Evolutionary conservation across 2,797 vertebrate species (phyloP), one percentile per base, ranked within the genome.

Genomic region (Acanthurus tractus): DNA sequence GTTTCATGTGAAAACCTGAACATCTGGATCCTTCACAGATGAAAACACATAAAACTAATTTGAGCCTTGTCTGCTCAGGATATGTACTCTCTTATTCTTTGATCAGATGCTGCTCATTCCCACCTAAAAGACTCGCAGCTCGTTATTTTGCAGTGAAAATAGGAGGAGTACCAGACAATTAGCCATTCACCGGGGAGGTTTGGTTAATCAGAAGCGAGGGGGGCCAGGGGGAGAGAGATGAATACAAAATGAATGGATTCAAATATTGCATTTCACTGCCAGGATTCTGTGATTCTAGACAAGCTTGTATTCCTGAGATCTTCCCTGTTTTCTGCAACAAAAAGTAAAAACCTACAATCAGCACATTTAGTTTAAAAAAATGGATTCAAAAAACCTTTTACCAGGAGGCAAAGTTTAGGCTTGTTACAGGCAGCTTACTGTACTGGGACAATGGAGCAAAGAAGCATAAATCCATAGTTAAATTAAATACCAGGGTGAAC

Each of bases 381-480:
- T 12, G 4, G 70, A 8, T 55, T 4, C 20, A 44, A 53, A 79
- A 69, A 17, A 23, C 10, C 0, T 75, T 63, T 50, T 1, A 48
- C 14, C 36, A 44, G 45, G 25, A 70, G 76, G 76, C 36, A 67
- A 84, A 81, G 66, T 84, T 79, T 56, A 42, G 76, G 55, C 55
- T 59, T 10, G 84, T 88, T 88, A 84, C 8, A 70, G 63, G 57
- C 6, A 6, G 88, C 81, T 88, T 88, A 84, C 76, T 81, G 65
- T 78, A 50, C 34, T 62, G 72, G 74, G 77, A 91, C 85, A 84
- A 89, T 83, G 68, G 70, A 81, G 76, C 76, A 72, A 75, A 86
- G 83, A 89, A 79, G 80, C 70, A 83, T 89, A 90, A 93, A 94
- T 91, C 92, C 92, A 92, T 85, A 88, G 93, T 90, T 92, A 91